Percentiles rank a stretch among this genome's conserved stretches.
These are phyloP conservation scores for Callipepla californica DNA, from an alignment of 2,113 vertebrate genomes.

Conservation along the genomic window DNA sequence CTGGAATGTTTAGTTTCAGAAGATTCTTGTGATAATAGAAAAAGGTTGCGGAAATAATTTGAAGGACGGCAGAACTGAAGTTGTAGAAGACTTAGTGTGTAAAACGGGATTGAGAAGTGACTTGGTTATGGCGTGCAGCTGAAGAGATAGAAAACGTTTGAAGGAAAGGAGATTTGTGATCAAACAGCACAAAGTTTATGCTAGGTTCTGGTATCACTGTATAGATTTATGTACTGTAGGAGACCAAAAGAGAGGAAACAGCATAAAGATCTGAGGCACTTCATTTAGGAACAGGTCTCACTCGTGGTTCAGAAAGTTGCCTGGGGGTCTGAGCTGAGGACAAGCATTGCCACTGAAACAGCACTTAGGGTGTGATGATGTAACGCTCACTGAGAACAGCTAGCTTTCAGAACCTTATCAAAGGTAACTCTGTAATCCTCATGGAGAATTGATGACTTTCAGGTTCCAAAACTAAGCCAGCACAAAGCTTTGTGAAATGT, in stretches of 20 bases:
- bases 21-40: neutral
- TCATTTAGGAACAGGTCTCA: neutral
- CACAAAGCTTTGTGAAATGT: neutral
- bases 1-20: neutral
- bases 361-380: neutral
- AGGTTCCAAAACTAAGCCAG: neutral
- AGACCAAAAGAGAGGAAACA: neutral
- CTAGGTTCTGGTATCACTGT: neutral
- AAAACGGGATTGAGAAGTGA: neutral
- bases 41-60: neutral
- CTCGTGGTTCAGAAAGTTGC: neutral
- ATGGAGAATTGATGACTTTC: neutral
- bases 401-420: neutral
- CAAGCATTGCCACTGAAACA: accelerated
- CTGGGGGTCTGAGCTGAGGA: neutral
- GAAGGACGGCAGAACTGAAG: neutral
- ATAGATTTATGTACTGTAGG: accelerated
- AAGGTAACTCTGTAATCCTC: neutral
- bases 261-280: neutral
- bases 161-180: neutral
- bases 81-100: neutral
- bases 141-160: neutral
- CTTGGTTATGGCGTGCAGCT: neutral
- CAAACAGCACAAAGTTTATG: neutral
- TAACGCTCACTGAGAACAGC: neutral